phyloP scores from a whole-genome alignment of 92 coral and sea anemone genomes.

The Heliopora coerulea region DNA sequence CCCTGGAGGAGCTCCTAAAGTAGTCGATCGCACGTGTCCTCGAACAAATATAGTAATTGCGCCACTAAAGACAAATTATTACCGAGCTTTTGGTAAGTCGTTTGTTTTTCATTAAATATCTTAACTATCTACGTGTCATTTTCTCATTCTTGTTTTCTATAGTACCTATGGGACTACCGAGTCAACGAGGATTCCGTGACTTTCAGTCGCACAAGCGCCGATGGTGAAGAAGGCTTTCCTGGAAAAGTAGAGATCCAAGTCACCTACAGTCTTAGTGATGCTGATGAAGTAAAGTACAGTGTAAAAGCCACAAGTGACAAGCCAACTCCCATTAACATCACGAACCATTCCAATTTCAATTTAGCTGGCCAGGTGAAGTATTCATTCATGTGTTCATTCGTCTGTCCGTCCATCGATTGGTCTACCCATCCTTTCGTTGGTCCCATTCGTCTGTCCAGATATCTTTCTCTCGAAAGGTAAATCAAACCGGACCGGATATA shows the following conservation, averaged over 20 bases:
- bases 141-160: neutral
- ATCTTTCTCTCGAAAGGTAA: no score
- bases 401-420: neutral
- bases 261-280: slow-evolving; percentile 63
- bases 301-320: slow-evolving; percentile 68
- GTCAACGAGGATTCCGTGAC: slow-evolving; percentile 58
- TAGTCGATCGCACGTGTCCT: no score
- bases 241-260: slow-evolving; percentile 68
- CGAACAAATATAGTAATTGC: no score
- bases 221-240: slow-evolving; percentile 85
- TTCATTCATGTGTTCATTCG: neutral
- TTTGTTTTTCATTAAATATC: no score
- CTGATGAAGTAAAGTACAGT: slow-evolving; percentile 65
- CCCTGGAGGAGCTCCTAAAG: no score
- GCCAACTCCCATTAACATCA: slow-evolving; percentile 79
- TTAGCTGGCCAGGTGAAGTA: slow-evolving; percentile 92
- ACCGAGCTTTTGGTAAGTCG: no score
- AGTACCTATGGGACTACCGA: slow-evolving; percentile 75
- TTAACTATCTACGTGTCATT: no score
- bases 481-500: no score
- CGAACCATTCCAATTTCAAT: slow-evolving; percentile 86
- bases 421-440: no score
- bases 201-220: slow-evolving; percentile 70
- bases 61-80: no score
- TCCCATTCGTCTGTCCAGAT: no score